Evolutionary conservation across 2,888 invertebrate genomes (phyloP).

Genomic region (Sialis lutaria): DNA sequence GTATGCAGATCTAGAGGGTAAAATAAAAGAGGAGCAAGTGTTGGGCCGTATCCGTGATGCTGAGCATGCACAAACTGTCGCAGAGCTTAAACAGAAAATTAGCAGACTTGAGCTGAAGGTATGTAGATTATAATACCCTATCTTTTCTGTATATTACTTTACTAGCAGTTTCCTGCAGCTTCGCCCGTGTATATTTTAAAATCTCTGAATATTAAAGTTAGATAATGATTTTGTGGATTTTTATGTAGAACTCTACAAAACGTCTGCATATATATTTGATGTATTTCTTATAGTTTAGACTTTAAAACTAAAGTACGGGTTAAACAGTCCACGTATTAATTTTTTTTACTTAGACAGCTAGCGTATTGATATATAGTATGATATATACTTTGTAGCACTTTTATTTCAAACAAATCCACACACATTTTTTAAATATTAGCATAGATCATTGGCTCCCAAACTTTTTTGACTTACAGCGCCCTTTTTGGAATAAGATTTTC

Average conservation of each 20-base stretch:
- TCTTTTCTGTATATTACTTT: constrained; percentile 1
- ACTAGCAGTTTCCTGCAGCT: neutral
- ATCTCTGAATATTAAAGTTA: neutral
- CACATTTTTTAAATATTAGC: no score
- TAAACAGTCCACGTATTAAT: no score
- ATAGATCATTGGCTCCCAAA: no score
- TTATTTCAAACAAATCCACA: no score
- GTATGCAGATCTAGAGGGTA: constrained; percentile 45
- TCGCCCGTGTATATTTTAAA: constrained; percentile 6
- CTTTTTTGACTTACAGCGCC: no score
- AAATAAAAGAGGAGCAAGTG: constrained; percentile 79
- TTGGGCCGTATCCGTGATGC: constrained; percentile 86
- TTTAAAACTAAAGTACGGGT: no score
- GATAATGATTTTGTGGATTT: neutral
- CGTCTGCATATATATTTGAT: constrained; percentile 3
- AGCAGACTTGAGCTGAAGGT: constrained; percentile 86
- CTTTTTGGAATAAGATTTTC: no score
- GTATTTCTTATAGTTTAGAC: neutral
- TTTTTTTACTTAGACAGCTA: no score
- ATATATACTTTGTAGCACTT: no score
- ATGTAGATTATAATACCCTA: constrained; percentile 10
- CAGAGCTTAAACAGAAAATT: constrained; percentile 84
- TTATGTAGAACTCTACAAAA: constrained; percentile 5
- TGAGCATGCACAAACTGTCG: constrained; percentile 85
- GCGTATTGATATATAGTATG: no score